These are phyloP conservation scores for Aspiorhynchus laticeps DNA, from an alignment of 2,113 vertebrate species.

Conservation along the genomic window DNA sequence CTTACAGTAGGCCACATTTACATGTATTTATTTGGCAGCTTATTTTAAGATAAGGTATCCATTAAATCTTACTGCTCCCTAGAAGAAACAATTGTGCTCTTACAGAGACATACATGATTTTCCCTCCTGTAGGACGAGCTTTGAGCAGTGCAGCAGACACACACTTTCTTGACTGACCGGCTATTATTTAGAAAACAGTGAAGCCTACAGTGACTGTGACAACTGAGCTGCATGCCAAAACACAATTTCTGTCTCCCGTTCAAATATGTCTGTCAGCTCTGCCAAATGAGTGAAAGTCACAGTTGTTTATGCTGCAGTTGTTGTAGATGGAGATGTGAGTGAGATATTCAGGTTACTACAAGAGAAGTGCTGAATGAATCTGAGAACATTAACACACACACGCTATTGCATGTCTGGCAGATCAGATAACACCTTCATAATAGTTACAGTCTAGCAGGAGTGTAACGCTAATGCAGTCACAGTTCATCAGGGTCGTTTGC, in stretches of 20 bases:
- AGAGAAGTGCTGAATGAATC: conserved; percentile 40
- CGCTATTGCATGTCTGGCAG: conserved; percentile 47
- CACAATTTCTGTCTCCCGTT: conserved; percentile 41
- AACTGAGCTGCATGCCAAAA: conserved; percentile 40
- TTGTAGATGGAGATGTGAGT: conserved; percentile 11
- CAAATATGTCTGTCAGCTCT: conserved; percentile 47
- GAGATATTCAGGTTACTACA: conserved; percentile 48
- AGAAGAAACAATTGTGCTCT: not conserved
- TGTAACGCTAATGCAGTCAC: conserved; percentile 54
- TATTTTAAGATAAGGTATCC: not conserved
- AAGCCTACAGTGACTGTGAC: conserved; percentile 30
- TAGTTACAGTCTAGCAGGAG: conserved; percentile 46
- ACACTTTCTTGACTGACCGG: conserved; percentile 20
- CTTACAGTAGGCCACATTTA: not conserved
- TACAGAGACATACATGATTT: not conserved
- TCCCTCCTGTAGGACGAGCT: not conserved
- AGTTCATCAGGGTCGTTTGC: conserved; percentile 51
- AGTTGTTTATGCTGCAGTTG: conserved; percentile 45
- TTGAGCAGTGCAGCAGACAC: conserved; percentile 13
- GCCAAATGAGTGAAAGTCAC: conserved; percentile 39
- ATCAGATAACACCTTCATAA: conserved; percentile 56
- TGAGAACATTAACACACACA: conserved; percentile 5
- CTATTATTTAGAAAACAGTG: conserved; percentile 37
- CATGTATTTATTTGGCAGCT: not conserved
- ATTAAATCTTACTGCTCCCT: not conserved